A percentile compares a stretch with the other conserved stretches of the same genome.
Conservation (phyloP, 2,113 vertebrate species). For the Ceyx margarethae region DNA sequence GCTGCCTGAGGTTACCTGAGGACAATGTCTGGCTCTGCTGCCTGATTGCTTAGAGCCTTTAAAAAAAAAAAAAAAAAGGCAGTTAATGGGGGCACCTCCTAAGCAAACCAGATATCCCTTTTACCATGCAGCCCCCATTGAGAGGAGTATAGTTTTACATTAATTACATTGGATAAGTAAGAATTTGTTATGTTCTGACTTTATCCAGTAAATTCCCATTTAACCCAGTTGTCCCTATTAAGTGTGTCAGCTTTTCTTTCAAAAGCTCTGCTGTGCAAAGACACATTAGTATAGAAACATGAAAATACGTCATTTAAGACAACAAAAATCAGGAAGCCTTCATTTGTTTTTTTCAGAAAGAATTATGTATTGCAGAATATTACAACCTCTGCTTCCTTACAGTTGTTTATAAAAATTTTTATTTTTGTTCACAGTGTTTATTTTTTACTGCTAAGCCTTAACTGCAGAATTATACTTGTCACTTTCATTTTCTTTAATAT, state of each 20-base stretch:
- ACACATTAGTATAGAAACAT: conserved; percentile 9
- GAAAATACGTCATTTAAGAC: background rate
- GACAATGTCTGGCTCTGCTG: conserved; percentile 56
- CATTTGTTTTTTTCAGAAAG: background rate
- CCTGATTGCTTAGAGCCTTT: conserved; percentile 36
- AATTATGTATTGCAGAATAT: background rate
- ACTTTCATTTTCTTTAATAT: background rate
- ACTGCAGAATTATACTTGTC: background rate
- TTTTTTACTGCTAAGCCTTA: background rate
- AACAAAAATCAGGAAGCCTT: background rate
- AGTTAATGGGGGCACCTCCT: conserved; percentile 47
- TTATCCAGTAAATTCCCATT: conserved; percentile 60
- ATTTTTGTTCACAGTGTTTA: background rate
- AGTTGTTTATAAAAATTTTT: background rate
- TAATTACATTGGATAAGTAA: conserved; percentile 51
- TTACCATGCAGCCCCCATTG: background rate
- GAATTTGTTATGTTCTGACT: conserved; percentile 46
- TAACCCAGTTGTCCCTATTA: conserved; percentile 59
- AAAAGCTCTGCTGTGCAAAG: conserved; percentile 11
- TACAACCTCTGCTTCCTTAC: background rate
- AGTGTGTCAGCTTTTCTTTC: conserved; percentile 45
- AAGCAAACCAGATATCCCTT: conserved; percentile 51
- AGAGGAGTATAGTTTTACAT: conserved; percentile 53
- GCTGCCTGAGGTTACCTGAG: conserved; percentile 64
- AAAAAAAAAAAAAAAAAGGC: background rate